Percentiles rank a stretch among this genome's conserved stretches.
Evolutionary conservation across 1,140 invertebrate genomes (phyloP).

Genomic region (Drosophila nebulosa): DNA sequence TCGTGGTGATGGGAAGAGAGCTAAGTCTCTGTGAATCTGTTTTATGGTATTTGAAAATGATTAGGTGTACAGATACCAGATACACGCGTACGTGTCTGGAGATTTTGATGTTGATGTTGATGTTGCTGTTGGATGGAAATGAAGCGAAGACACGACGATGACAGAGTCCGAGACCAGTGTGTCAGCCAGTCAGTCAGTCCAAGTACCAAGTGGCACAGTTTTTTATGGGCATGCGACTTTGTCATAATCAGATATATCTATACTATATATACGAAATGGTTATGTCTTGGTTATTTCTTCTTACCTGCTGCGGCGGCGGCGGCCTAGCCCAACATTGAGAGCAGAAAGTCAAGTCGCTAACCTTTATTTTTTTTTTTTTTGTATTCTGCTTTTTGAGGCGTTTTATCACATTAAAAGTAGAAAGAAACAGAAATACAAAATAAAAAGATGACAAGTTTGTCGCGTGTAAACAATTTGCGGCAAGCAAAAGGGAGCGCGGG

Average conservation of each 20-base stretch:
- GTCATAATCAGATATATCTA: slow-evolving; percentile 7
- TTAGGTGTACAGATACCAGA: slow-evolving; percentile 61
- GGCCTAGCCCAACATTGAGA: slow-evolving; percentile 66
- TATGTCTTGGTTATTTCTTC: slow-evolving; percentile 12
- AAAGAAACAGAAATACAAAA: slow-evolving; percentile 12
- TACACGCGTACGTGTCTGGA: slow-evolving; percentile 50
- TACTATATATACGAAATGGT: slow-evolving; percentile 1
- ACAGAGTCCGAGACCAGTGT: slow-evolving; percentile 33
- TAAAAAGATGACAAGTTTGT: slow-evolving; percentile 72
- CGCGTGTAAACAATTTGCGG: slow-evolving; percentile 76
- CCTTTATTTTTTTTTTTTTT: slow-evolving; percentile 70
- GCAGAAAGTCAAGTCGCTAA: slow-evolving; percentile 60
- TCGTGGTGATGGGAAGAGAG: neutral
- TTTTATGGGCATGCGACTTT: slow-evolving; percentile 56
- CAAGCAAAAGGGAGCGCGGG: slow-evolving; percentile 62
- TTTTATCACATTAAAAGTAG: slow-evolving; percentile 36
- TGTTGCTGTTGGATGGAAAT: too few relatives aligned
- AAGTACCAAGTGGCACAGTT: slow-evolving; percentile 18
- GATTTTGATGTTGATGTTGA: too few relatives aligned
- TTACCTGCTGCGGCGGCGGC: too few relatives aligned
- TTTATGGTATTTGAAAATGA: slow-evolving; percentile 76
- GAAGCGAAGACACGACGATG: slow-evolving; percentile 16
- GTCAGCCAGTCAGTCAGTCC: too few relatives aligned
- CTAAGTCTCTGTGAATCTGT: slow-evolving; percentile 47
- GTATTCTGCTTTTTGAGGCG: slow-evolving; percentile 6